Evolutionary conservation across 1,140 invertebrate genomes (phyloP), one percentile per base, ranked within the genome.

Genomic region (Penaeus vannamei): DNA sequence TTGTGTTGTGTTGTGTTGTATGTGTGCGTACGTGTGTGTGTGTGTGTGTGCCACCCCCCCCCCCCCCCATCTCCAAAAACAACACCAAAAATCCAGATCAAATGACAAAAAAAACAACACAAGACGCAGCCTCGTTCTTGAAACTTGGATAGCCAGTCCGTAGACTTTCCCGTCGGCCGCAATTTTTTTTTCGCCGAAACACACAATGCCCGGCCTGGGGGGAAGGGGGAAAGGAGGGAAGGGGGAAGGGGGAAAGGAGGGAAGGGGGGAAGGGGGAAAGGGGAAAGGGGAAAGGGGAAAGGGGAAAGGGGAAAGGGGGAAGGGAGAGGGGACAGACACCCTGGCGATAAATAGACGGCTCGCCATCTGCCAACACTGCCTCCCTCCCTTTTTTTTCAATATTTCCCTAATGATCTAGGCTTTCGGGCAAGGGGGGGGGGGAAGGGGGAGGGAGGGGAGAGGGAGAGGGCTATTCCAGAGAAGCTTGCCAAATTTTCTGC

Each of bases 341-440:
- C 10, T 14, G 26, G 26, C 32, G 64, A 76, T 77, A 76, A 86
- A 86, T 77, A 42, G 26, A 23, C n/a, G 26, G 36, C 85, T 32
- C 85, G 19, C 76, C 85, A 62, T 79, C 69, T 79, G 69, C 60
- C 76, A 77, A 79, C 85, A 77, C 72, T 69, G 59, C 29, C 76
- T 59, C 66, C 10, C 53, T 53, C 19, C 59, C 84, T 36, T 36
- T 62, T 79, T 86, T 86, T 86, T 86, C 76, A 86, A 86, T 86
- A 86, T 86, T 86, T 79, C 85, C 85, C 85, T 86, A 86, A 86
- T 86, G 85, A 86, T 69, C 64, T 53, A 69, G 76, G 85, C 72
- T 79, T 86, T 61, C 59, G 72, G 72, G 26, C 2, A 66, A 66
- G 26, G 64, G 26, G 26, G 26, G 26, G 1, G 7, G 64, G 64